Evolutionary conservation across 2,888 invertebrate species (phyloP), one percentile per base, ranked within the genome.

Genomic region (Coenonympha arcania): DNA sequence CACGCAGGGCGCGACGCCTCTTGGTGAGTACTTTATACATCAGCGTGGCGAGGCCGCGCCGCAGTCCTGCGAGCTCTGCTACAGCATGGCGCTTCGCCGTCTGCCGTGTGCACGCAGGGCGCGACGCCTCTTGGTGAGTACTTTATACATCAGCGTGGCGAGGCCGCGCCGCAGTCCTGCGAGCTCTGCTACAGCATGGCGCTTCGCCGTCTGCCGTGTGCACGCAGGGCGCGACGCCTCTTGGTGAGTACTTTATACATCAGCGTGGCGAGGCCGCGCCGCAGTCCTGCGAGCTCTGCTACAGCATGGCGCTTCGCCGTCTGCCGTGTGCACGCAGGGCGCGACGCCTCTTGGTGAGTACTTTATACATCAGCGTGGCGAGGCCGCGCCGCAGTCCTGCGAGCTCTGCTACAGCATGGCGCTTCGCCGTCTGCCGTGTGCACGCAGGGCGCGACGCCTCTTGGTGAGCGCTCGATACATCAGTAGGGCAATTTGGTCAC

Each of bases 111-210:
- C 73, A 95, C 95, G 68, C 97, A 97, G 84, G 98, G 98, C 16
- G 98, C 98, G 39, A 97, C 98, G 9, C 96, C 98, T 6, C 86
- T 98, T 54, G 92, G 92, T 90, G 69, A 56, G n/a, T n/a, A n/a
- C n/a, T n/a, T n/a, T n/a, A n/a, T n/a, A n/a, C n/a, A n/a, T n/a
- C 97, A 11, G 94, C 96, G 45, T 98, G 98, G 98, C 95, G 98
- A 71, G 98, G 98, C 0, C 95, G 98, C 66, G 90, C 92, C 30
- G 89, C 90, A 41, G 95, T 95, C 31, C 95, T 98, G 58, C 89
- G 92, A 51, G 84, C 95, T 30, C 81, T 95, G 9, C 86, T 98
- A 36, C 91, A 91, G 64, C 90, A 91, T 62, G 95, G 95, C 4
- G 96, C 97, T 0, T 76, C 89, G 48, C 93, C 95, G 13, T 92